Conservation (phyloP, 2,888 invertebrate genomes). For the Nemotelus pantherinus region DNA sequence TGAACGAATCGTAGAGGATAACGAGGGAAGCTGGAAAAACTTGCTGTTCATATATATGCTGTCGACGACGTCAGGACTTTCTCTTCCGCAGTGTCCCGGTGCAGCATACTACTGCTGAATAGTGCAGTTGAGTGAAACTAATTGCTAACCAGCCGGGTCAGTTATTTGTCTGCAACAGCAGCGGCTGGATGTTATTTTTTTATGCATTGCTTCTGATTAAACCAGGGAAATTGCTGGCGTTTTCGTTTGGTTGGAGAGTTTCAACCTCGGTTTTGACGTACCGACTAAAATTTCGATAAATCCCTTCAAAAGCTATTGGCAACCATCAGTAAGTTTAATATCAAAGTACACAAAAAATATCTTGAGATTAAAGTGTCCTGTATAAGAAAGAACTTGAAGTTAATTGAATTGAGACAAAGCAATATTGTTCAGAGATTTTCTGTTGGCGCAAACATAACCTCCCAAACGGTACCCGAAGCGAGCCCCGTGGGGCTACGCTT, state of each 20-base stretch:
- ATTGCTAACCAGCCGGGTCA: conserved; percentile 46
- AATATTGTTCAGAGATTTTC: too few species aligned
- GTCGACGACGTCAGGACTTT: conserved; percentile 35
- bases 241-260: conserved; percentile 15
- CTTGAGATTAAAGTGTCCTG: too few species aligned
- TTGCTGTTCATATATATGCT: conserved; percentile 40
- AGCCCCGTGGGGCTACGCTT: conserved; percentile 61
- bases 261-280: neutral
- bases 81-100: conserved; percentile 45
- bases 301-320: too few species aligned
- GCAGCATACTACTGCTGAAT: conserved; percentile 47
- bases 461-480: conserved; percentile 57
- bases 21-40: conserved; percentile 34
- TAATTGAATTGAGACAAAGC: too few species aligned
- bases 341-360: too few species aligned
- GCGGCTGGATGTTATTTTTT: conserved; percentile 32
- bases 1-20: conserved; percentile 39
- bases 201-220: conserved; percentile 34
- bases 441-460: conserved; percentile 57
- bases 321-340: too few species aligned
- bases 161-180: conserved; percentile 44
- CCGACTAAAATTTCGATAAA: too few species aligned
- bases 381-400: too few species aligned
- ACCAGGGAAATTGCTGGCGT: conserved; percentile 9
- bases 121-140: conserved; percentile 51